Evolutionary conservation across 2,888 invertebrate genomes (phyloP).

Genomic region (Ophioninae sp.): DNA sequence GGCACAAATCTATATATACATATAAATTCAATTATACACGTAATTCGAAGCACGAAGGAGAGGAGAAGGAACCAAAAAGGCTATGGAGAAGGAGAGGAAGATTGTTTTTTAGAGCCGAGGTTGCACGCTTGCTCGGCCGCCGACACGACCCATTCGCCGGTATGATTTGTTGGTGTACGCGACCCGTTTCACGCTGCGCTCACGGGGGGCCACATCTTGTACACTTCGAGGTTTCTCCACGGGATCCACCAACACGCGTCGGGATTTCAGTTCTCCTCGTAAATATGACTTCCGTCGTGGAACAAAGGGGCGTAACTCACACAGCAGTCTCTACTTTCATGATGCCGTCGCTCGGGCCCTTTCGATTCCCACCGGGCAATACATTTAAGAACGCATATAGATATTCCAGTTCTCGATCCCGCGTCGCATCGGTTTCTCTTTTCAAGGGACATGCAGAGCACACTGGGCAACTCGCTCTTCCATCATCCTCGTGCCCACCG

Average conservation of each 20-base stretch:
- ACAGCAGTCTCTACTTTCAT: not conserved
- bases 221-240: conserved; percentile 28
- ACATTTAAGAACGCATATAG: not conserved
- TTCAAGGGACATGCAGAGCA: conserved; percentile 1
- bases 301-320: conserved; percentile 8
- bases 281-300: not conserved
- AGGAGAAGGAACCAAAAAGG: conserved; percentile 19
- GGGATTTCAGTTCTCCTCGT: conserved; percentile 22
- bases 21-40: not conserved
- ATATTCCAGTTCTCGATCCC: conserved; percentile 5
- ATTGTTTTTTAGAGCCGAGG: conserved; percentile 27
- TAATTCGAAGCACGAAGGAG: not conserved
- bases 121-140: conserved; percentile 28
- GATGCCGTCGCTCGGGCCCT: not conserved
- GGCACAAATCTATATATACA: not conserved
- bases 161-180: conserved; percentile 55
- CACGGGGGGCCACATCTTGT: conserved; percentile 48
- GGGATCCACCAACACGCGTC: conserved; percentile 39
- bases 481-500: not conserved
- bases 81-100: conserved; percentile 10
- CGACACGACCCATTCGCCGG: conserved; percentile 47
- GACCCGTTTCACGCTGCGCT: conserved; percentile 54
- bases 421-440: conserved; percentile 1
- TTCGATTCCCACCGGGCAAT: not conserved
- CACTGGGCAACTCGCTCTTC: not conserved